Base-by-base conservation (phyloP, 2,888 invertebrate species). In the Myathropa florea region DNA sequence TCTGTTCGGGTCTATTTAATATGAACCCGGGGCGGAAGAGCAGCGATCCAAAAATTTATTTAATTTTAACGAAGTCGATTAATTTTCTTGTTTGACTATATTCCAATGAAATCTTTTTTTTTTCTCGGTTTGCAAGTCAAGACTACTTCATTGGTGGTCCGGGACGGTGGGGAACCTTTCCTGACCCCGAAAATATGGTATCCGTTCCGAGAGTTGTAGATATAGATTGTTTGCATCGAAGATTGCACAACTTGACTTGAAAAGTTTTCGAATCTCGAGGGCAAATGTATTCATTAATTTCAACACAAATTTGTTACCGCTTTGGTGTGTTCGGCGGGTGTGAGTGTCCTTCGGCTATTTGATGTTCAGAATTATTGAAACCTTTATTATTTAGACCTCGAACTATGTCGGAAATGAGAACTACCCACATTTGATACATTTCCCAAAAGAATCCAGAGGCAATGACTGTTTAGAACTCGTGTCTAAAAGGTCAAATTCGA, bases 1-100 rank as follows among this genome's bases (percentile, higher is more conserved):
- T 46, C 46, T 18, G 46, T 46, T 46, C 46, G 46, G 46, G 46
- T 46, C 46, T 46, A 75, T 75, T 21, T 60, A 68, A 55, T 75
- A 23, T n/a, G 36, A 59, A 63, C 68, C 70, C 23, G 26, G 59
- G 60, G 68, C 46, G 64, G 59, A 65, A 71, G 73, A 57, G 46
- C 46, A 46, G 7, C n/a, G 64, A 64, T 81, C 28, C 64, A 64
- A 70, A 75, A 39, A 81, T 81, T 75, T 76, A 81, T 81, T 76
- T 59, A 70, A 75, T 75, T 70, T 75, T 81, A 81, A 81, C 75
- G 59, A 81, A 81, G 81, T 81, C 81, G 75, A 81, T 81, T 81
- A 81, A 81, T 81, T 75, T 75, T 68, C n/a, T 60, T 67, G 57
- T 24, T 78, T 46, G 18, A 12, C 14, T 46, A 12, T 55, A 23